phyloP scores from a whole-genome alignment of 2,888 invertebrate species.

The Mythimna pallens region DNA sequence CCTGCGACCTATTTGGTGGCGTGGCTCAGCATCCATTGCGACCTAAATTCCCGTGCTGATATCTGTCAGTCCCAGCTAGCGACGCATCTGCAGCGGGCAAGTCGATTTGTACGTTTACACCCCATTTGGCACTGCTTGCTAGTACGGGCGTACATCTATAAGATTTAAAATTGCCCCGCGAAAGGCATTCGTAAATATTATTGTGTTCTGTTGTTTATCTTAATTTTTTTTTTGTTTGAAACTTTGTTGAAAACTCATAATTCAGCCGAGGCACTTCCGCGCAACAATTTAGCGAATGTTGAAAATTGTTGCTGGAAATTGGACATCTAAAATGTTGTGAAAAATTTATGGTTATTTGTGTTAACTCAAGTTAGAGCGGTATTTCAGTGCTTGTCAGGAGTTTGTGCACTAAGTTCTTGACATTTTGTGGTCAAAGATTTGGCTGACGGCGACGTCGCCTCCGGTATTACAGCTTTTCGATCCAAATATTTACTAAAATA shows the following conservation, averaged over 20 bases:
- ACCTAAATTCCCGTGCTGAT: slow-evolving; percentile 75
- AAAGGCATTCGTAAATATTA: slow-evolving; percentile 52
- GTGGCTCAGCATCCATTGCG: slow-evolving; percentile 73
- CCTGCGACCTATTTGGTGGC: slow-evolving; percentile 70
- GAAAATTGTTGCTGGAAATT: slow-evolving; percentile 44
- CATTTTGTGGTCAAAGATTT: slow-evolving; percentile 29
- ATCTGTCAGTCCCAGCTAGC: slow-evolving; percentile 73
- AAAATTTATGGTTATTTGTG: slow-evolving; percentile 32
- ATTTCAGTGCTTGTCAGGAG: slow-evolving; percentile 13
- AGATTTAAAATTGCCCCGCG: slow-evolving; percentile 54
- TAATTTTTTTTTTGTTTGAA: slow-evolving; percentile 33
- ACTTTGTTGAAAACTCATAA: slow-evolving; percentile 41
- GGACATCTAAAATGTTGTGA: slow-evolving; percentile 31
- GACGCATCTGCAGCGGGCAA: slow-evolving; percentile 74
- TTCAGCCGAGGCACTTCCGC: slow-evolving; percentile 20
- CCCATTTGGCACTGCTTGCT: slow-evolving; percentile 68
- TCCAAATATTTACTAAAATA: slow-evolving; percentile 29
- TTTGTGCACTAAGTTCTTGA: slow-evolving; percentile 31
- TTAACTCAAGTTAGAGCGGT: slow-evolving; percentile 24
- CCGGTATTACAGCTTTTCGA: slow-evolving; percentile 22
- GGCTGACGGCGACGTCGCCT: background rate
- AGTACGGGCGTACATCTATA: slow-evolving; percentile 14
- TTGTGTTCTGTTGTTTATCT: slow-evolving; percentile 15
- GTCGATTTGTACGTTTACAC: slow-evolving; percentile 74
- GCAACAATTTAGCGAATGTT: slow-evolving; percentile 36